A percentile compares a stretch with the other conserved stretches of the same genome.
These are phyloP conservation scores for Pandemis cinnamomeana DNA, from an alignment of 2,888 invertebrate species.

Conservation along the genomic window DNA sequence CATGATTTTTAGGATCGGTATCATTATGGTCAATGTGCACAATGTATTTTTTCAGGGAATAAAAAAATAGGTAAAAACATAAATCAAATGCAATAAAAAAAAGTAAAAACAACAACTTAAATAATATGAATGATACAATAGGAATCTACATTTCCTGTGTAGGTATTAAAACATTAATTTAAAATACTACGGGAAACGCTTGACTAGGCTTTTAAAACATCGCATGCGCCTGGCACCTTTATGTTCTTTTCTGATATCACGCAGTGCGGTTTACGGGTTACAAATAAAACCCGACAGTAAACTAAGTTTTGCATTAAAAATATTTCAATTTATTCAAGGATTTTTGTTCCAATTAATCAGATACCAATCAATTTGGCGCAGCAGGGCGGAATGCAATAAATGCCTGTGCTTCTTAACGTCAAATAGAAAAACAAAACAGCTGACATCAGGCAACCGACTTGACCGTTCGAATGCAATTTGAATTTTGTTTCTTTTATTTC, in stretches of 20 bases:
- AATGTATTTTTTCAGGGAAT: too few species aligned
- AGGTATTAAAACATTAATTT: background rate
- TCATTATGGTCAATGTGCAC: too few species aligned
- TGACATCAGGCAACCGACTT: conserved; percentile 2
- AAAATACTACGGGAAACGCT: background rate
- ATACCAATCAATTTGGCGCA: conserved; percentile 17
- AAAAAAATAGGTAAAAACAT: too few species aligned
- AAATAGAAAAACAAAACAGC: conserved; percentile 11
- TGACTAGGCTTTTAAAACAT: background rate
- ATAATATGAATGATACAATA: too few species aligned
- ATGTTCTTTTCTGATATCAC: conserved; percentile 16
- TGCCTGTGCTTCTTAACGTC: conserved; percentile 7
- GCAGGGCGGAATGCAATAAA: conserved; percentile 20
- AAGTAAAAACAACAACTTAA: too few species aligned
- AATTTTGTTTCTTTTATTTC: conserved; percentile 3
- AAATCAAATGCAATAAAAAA: too few species aligned
- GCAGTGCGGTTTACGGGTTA: conserved; percentile 14
- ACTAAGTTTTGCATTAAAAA: conserved; percentile 21
- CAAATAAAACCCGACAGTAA: conserved; percentile 15
- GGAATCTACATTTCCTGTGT: too few species aligned
- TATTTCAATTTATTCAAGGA: conserved; percentile 5
- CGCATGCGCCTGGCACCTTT: background rate
- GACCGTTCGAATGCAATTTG: conserved; percentile 12
- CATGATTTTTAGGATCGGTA: too few species aligned
- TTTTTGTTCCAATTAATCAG: conserved; percentile 25